Conservation (phyloP, 2,113 vertebrate genomes). For the Aramus guarauna region DNA sequence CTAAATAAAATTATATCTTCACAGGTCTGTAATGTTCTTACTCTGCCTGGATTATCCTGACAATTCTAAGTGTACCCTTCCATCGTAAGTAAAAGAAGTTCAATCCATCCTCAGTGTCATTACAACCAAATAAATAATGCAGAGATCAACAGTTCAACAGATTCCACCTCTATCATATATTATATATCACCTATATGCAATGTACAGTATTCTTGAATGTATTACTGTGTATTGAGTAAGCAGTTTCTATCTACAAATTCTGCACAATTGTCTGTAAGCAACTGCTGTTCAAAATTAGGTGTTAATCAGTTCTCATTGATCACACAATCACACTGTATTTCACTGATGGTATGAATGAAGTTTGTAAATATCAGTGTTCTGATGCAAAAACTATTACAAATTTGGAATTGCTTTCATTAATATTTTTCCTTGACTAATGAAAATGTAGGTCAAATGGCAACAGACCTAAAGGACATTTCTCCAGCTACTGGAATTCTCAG, state of each 20-base stretch:
- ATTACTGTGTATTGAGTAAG: neutral
- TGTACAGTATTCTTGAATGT: neutral
- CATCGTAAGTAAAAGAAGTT: slow-evolving; percentile 65
- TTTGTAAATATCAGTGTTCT: neutral
- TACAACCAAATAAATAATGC: neutral
- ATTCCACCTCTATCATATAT: neutral
- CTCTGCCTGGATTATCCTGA: slow-evolving; percentile 70
- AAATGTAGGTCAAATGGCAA: neutral
- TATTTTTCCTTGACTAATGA: neutral
- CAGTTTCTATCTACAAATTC: neutral
- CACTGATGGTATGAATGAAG: neutral
- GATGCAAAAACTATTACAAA: neutral
- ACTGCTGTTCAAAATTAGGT: neutral
- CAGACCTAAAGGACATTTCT: neutral
- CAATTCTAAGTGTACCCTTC: slow-evolving; percentile 58
- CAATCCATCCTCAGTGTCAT: neutral
- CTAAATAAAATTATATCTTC: slow-evolving; percentile 7
- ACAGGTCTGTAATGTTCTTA: slow-evolving; percentile 71
- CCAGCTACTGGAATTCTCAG: neutral
- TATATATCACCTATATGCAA: neutral
- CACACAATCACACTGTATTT: neutral
- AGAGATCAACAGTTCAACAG: neutral
- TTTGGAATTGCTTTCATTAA: neutral
- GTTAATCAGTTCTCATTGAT: neutral
- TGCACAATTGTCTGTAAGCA: neutral